These are phyloP conservation scores for Diarsia dahlii DNA, from an alignment of 2,888 invertebrate genomes.

Conservation along the genomic window DNA sequence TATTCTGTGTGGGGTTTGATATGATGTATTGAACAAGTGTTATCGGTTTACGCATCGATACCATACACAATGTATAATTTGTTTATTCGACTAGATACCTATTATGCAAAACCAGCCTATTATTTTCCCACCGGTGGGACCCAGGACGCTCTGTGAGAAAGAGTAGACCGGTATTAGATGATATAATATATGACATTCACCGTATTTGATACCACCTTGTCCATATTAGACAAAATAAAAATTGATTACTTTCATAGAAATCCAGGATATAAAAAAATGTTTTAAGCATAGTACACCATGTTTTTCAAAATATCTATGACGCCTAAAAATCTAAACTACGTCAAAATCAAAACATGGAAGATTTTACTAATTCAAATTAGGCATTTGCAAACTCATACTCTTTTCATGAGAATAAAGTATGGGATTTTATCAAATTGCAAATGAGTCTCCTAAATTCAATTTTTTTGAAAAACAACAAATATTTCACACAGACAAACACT, in stretches of 20 bases:
- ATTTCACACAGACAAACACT: neutral
- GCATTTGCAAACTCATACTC: constrained; percentile 72
- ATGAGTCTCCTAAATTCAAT: no score
- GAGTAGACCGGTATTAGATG: neutral
- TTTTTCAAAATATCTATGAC: constrained; percentile 35
- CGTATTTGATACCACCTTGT: neutral
- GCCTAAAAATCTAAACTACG: constrained; percentile 67
- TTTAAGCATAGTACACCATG: neutral
- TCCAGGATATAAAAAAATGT: neutral
- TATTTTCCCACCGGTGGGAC: neutral
- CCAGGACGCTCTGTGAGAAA: neutral
- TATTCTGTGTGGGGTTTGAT: neutral
- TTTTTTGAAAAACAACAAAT: constrained; percentile 33
- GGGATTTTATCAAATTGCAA: constrained; percentile 62
- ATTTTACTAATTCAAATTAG: constrained; percentile 68
- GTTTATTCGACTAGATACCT: neutral
- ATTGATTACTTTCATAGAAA: neutral
- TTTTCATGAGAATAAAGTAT: constrained; percentile 71
- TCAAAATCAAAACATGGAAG: constrained; percentile 72
- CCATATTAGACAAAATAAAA: neutral
- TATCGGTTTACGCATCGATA: no score
- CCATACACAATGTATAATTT: neutral
- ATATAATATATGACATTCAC: neutral
- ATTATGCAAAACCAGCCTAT: neutral
- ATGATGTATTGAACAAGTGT: neutral